phyloP scores from a whole-genome alignment of 2,797 vertebrate species.

The Anniella stebbinsi region DNA sequence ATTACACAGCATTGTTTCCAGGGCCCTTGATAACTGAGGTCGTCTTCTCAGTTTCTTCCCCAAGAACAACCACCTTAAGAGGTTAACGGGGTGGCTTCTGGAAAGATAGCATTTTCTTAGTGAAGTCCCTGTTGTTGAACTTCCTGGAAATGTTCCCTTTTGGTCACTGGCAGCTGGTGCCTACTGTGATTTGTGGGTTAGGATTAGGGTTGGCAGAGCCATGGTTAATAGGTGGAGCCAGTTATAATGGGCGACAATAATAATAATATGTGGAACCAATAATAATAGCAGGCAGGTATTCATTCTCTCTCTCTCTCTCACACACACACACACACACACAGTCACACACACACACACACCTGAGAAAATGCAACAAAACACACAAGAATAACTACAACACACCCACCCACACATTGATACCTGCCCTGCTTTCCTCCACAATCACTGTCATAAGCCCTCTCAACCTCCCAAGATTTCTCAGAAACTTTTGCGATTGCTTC shows the following conservation, averaged over 20 bases:
- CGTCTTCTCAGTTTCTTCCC: background rate
- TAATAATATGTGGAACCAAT: background rate
- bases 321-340: no score
- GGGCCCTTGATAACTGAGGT: background rate
- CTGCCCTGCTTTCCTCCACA: background rate
- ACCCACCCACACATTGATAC: no score
- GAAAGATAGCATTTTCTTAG: background rate
- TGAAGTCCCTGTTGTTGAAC: background rate
- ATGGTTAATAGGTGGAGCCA: background rate
- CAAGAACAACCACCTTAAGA: background rate
- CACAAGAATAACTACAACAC: no score
- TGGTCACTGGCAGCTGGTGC: background rate
- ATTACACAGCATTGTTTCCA: background rate
- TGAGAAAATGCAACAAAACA: no score
- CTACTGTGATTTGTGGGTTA: background rate
- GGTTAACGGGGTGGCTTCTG: background rate
- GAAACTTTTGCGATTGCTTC: no score
- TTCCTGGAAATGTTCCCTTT: background rate
- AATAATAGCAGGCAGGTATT: background rate
- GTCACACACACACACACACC: no score
- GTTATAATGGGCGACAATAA: background rate
- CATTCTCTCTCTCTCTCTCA: no score
- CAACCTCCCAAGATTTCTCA: no score
- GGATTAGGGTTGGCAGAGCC: background rate
- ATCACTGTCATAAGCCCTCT: no score